Base-by-base conservation (phyloP, 1,140 invertebrate species). In the Drosophila ficusphila region DNA sequence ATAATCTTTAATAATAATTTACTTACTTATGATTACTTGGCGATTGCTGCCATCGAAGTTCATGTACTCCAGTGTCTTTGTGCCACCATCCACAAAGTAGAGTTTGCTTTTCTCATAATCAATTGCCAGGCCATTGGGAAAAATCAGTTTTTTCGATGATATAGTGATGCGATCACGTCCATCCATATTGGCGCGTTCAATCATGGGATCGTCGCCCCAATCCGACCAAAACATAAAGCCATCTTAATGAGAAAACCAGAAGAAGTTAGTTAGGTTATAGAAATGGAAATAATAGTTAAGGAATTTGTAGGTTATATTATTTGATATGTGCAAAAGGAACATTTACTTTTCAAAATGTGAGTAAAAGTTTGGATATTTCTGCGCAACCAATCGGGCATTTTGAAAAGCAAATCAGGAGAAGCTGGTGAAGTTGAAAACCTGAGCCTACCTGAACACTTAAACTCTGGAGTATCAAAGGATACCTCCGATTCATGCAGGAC, bases 191-290 rank as follows among this genome's bases (percentile, higher is more conserved):
- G 97, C 96, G 25, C 94, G 92, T 91, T 98, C 97, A 41, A 98
- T 98, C 86, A 95, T 95, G 1, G 96, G 95, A 21, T 93, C 92
- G 23, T 93, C 92, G 1, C 97, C 96, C 97, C 97, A 98, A 86
- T 98, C 97, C 9, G 95, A 96, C 97, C 97, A 98, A 82, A 96
- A 98, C 94, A 98, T 95, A 3, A 94, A 90, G 4, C 96, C 95
- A 79, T 92, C 95, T 95, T 76, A 2, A 36, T 18, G 7, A 9
- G n/a, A 6, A 34, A 34, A 34, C 12, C n/a, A n/a, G 4, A 11
- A 34, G 4, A 12, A 12, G n/a, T 5, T 3, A 12, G 11, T n/a
- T 11, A 34, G 12, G 12, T 11, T 12, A n/a, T n/a, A n/a, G n/a
- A n/a, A n/a, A n/a, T n/a, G n/a, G n/a, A n/a, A n/a, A n/a, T n/a